Base-by-base conservation (phyloP, 2,797 vertebrate genomes). In the Amphiprion clarkii region DNA sequence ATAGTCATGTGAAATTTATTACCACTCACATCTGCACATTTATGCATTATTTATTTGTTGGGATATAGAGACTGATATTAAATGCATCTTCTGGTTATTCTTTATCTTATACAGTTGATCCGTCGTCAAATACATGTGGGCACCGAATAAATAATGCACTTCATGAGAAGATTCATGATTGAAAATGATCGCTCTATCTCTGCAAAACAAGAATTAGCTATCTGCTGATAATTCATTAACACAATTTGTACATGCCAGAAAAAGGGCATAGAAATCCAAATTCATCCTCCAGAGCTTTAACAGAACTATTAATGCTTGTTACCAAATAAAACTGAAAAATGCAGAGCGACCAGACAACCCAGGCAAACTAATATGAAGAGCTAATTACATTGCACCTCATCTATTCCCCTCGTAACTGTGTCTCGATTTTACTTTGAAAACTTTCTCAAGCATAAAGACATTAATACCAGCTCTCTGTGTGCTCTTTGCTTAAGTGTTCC, bases 401-500 rank as follows among this genome's bases (percentile, higher is more conserved):
- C 77, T 75, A 72, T 84, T 76, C 71, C 74, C 49, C 76, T 77
- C 19, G 4, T 81, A 83, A 79, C 59, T 9, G n/a, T 48, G 31
- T 84, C 80, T 88, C 31, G 6, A 62, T 83, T 85, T 83, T 60
- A 77, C 81, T 78, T 83, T 68, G 75, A 44, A 82, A 91, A 87
- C 78, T 84, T 89, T 76, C 76, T 88, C 82, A 71, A 67, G 76
- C 88, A 75, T 79, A 46, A 79, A 87, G 69, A 83, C 83, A 86
- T 92, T 90, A 86, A 90, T 88, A 87, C 85, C 75, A 85, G 67
- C 79, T 85, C 77, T 73, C 58, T 42, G 59, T 59, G 61, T 66
- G 70, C 82, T 82, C 82, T 82, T 73, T 48, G 42, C 84, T 76
- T 87, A 89, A 91, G 87, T 89, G 86, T 71, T 79, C 29, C 67